Evolutionary conservation across 2,113 vertebrate species (phyloP), one percentile per base, ranked within the genome.

Genomic region (Mustela nigripes): DNA sequence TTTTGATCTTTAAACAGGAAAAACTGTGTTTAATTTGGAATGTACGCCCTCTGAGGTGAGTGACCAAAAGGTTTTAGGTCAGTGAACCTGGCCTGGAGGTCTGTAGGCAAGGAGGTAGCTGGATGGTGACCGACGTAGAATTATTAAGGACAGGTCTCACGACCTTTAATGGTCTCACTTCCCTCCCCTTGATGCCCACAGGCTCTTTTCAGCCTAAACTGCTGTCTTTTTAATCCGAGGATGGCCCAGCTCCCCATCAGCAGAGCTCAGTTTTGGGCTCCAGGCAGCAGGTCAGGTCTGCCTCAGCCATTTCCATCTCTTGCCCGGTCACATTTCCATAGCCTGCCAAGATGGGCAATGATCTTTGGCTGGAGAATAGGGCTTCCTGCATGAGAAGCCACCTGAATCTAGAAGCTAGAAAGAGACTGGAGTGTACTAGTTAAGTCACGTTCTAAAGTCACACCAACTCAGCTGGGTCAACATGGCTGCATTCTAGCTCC

Each of bases 51-150:
- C 36, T 65, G 21, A 76, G 31, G 31, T n/a, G 14, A 36, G 8
- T 60, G 89, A 83, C 39, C 31, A 22, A 48, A 62, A 94, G 62
- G 31, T 50, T 85, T 76, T 12, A 42, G 33, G 36, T 69, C n/a
- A 74, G 4, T 42, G n/a, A 81, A 42, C 22, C 42, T 78, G 42
- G 53, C 48, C 48, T 0, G 1, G 22, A 24, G 28, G n/a, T 33
- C 22, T 24, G 2, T 6, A 8, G 76, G 45, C 5, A 45, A 42
- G 33, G 42, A n/a, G 58, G 19, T 56, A 53, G 39, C 58, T 36
- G 16, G 22, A 39, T 0, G 0, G 12, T 1, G 18, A 78, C 63
- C 8, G 4, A 74, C 14, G 1, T 39, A 15, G n/a, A 58, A 31
- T 36, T 36, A 74, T 39, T 14, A 8, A 33, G 15, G n/a, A 60